phyloP scores from a whole-genome alignment of 2,888 invertebrate genomes.

The Chrysotoxum bicinctum region DNA sequence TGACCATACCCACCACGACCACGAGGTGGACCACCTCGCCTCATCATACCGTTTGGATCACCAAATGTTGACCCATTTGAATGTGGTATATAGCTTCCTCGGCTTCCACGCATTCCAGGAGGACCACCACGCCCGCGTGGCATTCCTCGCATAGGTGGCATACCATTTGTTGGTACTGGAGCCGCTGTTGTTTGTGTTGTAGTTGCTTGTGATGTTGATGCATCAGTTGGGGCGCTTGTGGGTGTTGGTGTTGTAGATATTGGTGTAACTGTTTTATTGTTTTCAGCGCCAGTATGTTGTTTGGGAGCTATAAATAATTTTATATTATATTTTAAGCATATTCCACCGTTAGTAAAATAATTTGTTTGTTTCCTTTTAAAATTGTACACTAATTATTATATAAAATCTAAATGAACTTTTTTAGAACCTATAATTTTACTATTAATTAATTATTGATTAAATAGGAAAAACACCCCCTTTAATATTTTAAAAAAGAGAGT shows the following conservation, averaged over 20 bases:
- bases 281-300: constrained; percentile 80
- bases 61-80: constrained; percentile 77
- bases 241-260: constrained; percentile 76
- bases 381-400: too few species aligned
- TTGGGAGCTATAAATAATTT: constrained; percentile 76
- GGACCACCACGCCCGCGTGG: constrained; percentile 79
- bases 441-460: too few species aligned
- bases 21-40: constrained; percentile 79
- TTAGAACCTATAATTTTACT: too few species aligned
- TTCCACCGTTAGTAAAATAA: too few species aligned
- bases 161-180: constrained; percentile 60
- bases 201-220: constrained; percentile 69
- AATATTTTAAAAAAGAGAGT: too few species aligned
- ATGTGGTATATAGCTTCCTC: constrained; percentile 79
- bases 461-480: too few species aligned
- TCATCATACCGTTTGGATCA: constrained; percentile 76
- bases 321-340: neutral
- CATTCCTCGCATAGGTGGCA: constrained; percentile 74
- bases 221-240: constrained; percentile 68
- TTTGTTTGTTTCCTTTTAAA: too few species aligned
- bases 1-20: constrained; percentile 80
- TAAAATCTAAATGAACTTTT: too few species aligned
- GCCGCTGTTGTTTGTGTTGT: constrained; percentile 58
- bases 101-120: constrained; percentile 77
- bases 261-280: constrained; percentile 80